phyloP scores from a whole-genome alignment of 2,888 invertebrate species.

The Ormyrus nitidulus region DNA sequence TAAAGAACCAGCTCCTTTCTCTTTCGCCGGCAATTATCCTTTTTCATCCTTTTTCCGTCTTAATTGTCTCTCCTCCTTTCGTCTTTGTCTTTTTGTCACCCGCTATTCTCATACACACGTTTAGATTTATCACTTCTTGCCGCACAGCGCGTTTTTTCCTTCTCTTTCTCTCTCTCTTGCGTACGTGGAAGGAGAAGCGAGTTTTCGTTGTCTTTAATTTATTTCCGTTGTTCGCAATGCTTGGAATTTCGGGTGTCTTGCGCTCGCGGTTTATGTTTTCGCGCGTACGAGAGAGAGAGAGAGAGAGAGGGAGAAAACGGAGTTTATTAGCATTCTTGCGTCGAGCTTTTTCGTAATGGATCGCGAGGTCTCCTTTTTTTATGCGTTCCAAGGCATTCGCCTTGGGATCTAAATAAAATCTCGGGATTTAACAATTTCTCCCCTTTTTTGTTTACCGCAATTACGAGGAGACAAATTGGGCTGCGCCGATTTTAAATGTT shows the following conservation, averaged over 20 bases:
- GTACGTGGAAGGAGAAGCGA: not conserved
- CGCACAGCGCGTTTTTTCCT: not conserved
- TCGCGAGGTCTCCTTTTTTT: not conserved
- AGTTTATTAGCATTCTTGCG: conserved; percentile 28
- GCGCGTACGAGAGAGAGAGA: too few relatives aligned
- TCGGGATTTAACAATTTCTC: too few relatives aligned
- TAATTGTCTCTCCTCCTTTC: conserved; percentile 12
- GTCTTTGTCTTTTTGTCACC: not conserved
- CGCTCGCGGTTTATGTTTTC: not conserved
- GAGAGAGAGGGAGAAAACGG: not conserved
- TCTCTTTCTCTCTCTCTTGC: too few relatives aligned
- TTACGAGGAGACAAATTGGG: not conserved
- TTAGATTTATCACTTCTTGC: conserved; percentile 26
- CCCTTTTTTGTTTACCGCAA: not conserved
- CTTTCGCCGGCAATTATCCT: not conserved
- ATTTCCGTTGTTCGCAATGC: conserved; percentile 7
- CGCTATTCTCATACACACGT: conserved; percentile 14
- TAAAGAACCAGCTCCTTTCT: not conserved
- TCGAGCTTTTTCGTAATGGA: conserved; percentile 6
- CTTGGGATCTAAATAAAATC: too few relatives aligned
- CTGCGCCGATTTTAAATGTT: too few relatives aligned
- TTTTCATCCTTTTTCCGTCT: conserved; percentile 10
- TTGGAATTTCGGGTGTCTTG: conserved; percentile 29
- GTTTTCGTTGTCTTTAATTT: not conserved
- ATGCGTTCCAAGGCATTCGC: too few relatives aligned